Evolutionary conservation across 2,113 vertebrate species (phyloP), one percentile per base, ranked within the genome.

Genomic region (Seriola dumerili): DNA sequence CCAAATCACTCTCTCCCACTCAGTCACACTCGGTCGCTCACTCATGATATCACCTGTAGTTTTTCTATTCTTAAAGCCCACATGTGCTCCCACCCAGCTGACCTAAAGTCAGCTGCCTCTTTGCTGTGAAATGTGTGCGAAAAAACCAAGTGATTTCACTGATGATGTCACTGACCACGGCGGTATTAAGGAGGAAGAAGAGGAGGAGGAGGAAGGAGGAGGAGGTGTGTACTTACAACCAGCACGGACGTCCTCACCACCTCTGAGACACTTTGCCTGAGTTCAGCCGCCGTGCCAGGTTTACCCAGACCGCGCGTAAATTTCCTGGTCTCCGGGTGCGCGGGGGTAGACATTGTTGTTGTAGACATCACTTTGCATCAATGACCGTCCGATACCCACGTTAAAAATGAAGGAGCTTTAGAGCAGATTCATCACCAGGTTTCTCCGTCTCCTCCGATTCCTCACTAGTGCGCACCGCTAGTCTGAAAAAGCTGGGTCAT

Each of bases 181-280:
- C 8, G 46, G 29, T 21, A 8, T 19, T n/a, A 21, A n/a, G 40
- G 32, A 8, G 25, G 21, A 19, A 3, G 13, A 72, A 8, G 40
- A 17, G 11, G 54, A 5, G 29, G 34, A n/a, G 17, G 16, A 8
- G 21, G 19, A 42, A 4, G 4, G n/a, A 11, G 40, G 32, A 23
- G 67, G 14, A 85, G 67, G 72, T 80, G 85, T 77, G 77, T 85
- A 95, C 97, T 98, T 91, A 99, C 98, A 92, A 97, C 78, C 0
- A 99, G 93, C 85, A 99, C 97, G 38, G 98, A 99, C 78, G 96
- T 96, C 91, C 98, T 95, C 87, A 99, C 98, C 88, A 97, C 98
- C 94, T 99, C 97, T 0, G 97, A 99, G 54, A 98, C 98, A 88
- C 98, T 99, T 91, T 99, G 98, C 94, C 98, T 94, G 90, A 99